These are phyloP conservation scores for Platalea minor DNA, from an alignment of 2,797 vertebrate genomes.

Conservation along the genomic window DNA sequence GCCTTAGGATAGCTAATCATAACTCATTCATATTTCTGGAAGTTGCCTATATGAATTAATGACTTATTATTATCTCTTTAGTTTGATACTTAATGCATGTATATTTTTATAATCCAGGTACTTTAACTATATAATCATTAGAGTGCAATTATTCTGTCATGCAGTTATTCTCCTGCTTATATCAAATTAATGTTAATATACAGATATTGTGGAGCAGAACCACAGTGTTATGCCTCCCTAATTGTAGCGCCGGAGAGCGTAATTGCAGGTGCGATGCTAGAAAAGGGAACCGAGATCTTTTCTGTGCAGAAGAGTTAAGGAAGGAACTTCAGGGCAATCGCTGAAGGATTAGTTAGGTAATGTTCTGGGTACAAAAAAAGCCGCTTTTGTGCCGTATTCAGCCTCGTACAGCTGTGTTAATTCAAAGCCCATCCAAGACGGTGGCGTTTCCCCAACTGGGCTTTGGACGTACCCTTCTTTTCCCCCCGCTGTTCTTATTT, in stretches of 20 bases:
- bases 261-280: not conserved
- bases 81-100: constrained; percentile 56
- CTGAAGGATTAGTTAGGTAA: not conserved
- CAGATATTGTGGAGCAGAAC: constrained; percentile 49
- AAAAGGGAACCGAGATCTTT: not conserved
- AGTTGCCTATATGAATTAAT: constrained; percentile 60
- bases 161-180: constrained; percentile 41
- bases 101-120: constrained; percentile 64
- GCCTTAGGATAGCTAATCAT: constrained; percentile 59
- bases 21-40: constrained; percentile 60
- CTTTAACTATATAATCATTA: constrained; percentile 65
- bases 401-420: not conserved
- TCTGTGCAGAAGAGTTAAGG: not conserved
- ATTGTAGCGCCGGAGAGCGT: constrained; percentile 14
- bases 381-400: not conserved
- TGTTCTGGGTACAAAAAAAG: not conserved
- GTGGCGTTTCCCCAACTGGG: not conserved
- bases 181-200: constrained; percentile 59
- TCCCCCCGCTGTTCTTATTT: not conserved
- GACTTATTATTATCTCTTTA: constrained; percentile 64
- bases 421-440: not conserved
- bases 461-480: not conserved
- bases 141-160: constrained; percentile 59
- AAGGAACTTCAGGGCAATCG: not conserved
- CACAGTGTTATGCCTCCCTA: constrained; percentile 5